These are phyloP conservation scores for Trichosurus vulpecula DNA, from an alignment of 2,797 vertebrate species.

Conservation along the genomic window DNA sequence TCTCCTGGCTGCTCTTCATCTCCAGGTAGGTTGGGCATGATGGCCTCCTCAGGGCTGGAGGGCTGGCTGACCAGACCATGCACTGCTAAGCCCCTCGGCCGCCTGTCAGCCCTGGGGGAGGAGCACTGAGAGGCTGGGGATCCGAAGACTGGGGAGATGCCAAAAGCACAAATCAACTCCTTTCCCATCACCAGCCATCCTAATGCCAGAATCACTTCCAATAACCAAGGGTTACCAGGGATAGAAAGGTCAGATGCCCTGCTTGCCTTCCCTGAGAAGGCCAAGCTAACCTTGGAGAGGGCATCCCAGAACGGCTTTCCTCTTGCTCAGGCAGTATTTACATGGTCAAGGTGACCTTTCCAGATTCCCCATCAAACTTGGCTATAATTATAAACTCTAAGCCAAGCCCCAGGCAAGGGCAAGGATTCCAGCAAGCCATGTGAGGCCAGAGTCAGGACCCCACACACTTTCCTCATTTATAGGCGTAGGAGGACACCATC, in stretches of 20 bases:
- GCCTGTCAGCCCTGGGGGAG: constrained; percentile 79
- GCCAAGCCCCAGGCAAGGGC: constrained; percentile 53
- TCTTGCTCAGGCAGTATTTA: constrained; percentile 67
- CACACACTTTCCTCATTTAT: not conserved
- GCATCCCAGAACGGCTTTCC: constrained; percentile 66
- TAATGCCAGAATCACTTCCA: constrained; percentile 76
- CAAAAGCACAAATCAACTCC: constrained; percentile 85
- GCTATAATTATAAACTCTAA: constrained; percentile 67
- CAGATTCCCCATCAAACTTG: constrained; percentile 73
- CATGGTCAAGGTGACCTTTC: constrained; percentile 65
- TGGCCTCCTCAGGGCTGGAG: constrained; percentile 70
- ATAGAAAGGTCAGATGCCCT: constrained; percentile 67
- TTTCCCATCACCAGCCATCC: constrained; percentile 73
- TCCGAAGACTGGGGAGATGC: constrained; percentile 85
- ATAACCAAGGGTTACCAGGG: constrained; percentile 77
- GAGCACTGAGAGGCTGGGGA: constrained; percentile 78
- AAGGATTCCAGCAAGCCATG: constrained; percentile 28
- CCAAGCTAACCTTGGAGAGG: constrained; percentile 68
- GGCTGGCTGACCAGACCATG: constrained; percentile 75
- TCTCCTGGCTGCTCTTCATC: constrained; percentile 93
- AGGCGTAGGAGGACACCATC: not conserved
- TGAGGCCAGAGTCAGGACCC: not conserved
- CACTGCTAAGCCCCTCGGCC: constrained; percentile 71
- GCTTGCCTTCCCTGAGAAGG: constrained; percentile 70
- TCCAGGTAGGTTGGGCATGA: constrained; percentile 96